Conservation (phyloP, 2,888 invertebrate species). For the Coronaproctus castanopsis region DNA sequence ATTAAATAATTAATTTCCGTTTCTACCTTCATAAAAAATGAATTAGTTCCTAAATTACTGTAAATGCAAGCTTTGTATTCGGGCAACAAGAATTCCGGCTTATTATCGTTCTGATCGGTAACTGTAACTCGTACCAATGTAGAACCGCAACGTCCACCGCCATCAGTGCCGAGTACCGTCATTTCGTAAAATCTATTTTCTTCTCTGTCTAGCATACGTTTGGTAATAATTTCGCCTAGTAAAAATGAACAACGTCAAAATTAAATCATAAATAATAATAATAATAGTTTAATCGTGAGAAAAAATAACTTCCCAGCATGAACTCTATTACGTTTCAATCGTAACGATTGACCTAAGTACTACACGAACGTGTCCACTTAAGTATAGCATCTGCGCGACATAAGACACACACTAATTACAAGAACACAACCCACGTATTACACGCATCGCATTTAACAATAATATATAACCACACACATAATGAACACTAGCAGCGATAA, state of each 20-base stretch:
- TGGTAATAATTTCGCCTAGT: slow-evolving; percentile 25
- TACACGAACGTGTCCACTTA: too few species aligned
- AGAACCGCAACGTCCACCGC: slow-evolving; percentile 55
- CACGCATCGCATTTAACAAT: too few species aligned
- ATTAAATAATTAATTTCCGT: too few species aligned
- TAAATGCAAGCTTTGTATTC: slow-evolving; percentile 58
- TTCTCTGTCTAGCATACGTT: slow-evolving; percentile 46
- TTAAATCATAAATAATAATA: neutral
- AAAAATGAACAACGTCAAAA: slow-evolving; percentile 17
- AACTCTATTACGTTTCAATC: too few species aligned
- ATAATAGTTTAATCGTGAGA: too few species aligned
- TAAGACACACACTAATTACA: too few species aligned
- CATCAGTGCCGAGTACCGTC: slow-evolving; percentile 61
- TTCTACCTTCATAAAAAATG: slow-evolving; percentile 38
- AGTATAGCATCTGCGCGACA: too few species aligned
- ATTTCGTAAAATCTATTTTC: slow-evolving; percentile 46
- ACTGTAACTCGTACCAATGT: slow-evolving; percentile 58
- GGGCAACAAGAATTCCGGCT: slow-evolving; percentile 50
- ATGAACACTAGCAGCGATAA: too few species aligned
- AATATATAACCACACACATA: too few species aligned
- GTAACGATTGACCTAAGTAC: too few species aligned
- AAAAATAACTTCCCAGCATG: too few species aligned
- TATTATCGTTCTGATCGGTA: slow-evolving; percentile 63
- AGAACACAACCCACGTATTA: too few species aligned
- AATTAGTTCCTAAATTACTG: slow-evolving; percentile 35